Evolutionary conservation across 2,797 vertebrate genomes (phyloP), one percentile per base, ranked within the genome.

Genomic region (Cyclura pinguis): DNA sequence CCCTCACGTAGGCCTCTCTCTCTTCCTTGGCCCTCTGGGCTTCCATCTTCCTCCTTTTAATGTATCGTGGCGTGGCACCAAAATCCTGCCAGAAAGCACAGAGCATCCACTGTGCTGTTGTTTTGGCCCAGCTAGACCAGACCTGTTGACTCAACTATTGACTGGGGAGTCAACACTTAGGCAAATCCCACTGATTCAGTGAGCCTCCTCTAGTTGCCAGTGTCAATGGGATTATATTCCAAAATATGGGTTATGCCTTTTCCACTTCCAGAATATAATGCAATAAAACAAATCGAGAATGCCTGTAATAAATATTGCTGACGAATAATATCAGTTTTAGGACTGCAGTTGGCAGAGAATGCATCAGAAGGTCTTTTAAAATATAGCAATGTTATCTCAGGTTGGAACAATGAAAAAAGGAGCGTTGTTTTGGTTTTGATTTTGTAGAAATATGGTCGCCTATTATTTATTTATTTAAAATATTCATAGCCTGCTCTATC

Each of bases 71-170:
- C 1, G 57, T 52, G 0, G 35, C 9, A 1, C 89, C 89, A 24
- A 87, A 90, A 38, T 90, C 85, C 89, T 90, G 4, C 6, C 3
- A 83, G 27, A 38, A 29, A 73, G 7, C 20, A 77, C 7, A 59
- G 1, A 6, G 38, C 7, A 9, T 20, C 22, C 52, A 81, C 6
- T 29, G 64, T 29, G 2, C 2, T 27, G 27, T 67, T 67, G 64
- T 7, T 69, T 69, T 32, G 27, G 32, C 67, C 29, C 67, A 69
- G 27, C 3, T 10, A 8, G 64, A 29, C 7, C 7, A 69, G 64
- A 69, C 2, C 29, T 2, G 27, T 27, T 8, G 64, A 8, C 27
- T 27, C 64, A 67, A 29, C 6, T 27, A 6, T 27, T 67, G 9
- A 1, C 67, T 9, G 4, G 2, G 24, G 29, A 32, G 64, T 69